These are phyloP conservation scores for Colletes collaris DNA, from an alignment of 2,888 invertebrate species.

Conservation along the genomic window DNA sequence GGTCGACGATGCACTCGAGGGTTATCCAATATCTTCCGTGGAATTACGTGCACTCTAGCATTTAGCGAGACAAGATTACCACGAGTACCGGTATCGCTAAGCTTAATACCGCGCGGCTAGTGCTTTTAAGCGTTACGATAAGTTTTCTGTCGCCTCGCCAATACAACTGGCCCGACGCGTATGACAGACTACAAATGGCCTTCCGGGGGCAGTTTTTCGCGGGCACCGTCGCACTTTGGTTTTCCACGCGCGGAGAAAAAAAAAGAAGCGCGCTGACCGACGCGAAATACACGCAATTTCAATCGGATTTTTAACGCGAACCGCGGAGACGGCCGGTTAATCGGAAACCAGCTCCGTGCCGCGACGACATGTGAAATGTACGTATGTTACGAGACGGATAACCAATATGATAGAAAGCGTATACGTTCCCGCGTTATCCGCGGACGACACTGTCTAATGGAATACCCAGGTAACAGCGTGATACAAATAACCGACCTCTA, in stretches of 20 bases:
- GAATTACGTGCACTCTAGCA: conserved; percentile 65
- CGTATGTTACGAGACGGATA: conserved; percentile 20
- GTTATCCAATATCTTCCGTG: conserved; percentile 64
- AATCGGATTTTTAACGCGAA: conserved; percentile 31
- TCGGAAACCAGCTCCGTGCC: conserved; percentile 27
- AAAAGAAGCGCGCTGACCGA: background rate
- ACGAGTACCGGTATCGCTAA: conserved; percentile 44
- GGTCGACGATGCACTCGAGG: conserved; percentile 60
- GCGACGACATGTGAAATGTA: conserved; percentile 12
- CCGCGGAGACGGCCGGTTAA: conserved; percentile 27
- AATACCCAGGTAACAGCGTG: conserved; percentile 10
- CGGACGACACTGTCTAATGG: conserved; percentile 41
- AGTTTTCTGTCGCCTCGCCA: conserved; percentile 48
- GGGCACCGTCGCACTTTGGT: background rate
- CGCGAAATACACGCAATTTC: conserved; percentile 38
- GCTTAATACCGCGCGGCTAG: conserved; percentile 48
- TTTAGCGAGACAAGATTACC: conserved; percentile 60
- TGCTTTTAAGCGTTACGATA: conserved; percentile 67
- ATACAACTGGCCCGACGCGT: conserved; percentile 23
- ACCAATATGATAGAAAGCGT: conserved; percentile 30
- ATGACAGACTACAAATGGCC: conserved; percentile 56
- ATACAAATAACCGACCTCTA: too few relatives aligned
- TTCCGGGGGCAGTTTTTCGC: conserved; percentile 1
- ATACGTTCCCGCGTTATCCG: conserved; percentile 23
- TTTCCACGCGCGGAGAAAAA: background rate